phyloP scores from a whole-genome alignment of 2,888 invertebrate genomes.

The Salpingus planirostris region DNA sequence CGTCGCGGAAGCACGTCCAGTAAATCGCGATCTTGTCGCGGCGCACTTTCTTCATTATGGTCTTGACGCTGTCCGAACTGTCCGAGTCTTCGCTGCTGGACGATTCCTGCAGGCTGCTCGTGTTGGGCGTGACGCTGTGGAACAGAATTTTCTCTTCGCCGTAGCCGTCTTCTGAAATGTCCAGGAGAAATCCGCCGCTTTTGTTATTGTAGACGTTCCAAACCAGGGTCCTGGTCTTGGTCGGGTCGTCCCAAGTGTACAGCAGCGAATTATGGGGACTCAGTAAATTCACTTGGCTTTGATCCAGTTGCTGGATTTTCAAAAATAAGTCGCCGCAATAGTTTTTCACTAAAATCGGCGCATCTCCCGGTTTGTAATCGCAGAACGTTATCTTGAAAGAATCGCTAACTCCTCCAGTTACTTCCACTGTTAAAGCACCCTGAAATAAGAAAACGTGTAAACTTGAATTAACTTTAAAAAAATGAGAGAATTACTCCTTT shows the following conservation, averaged over 20 bases:
- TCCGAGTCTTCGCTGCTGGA: slow-evolving; percentile 53
- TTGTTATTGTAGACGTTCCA: slow-evolving; percentile 81
- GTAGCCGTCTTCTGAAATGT: slow-evolving; percentile 60
- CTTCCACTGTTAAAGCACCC: slow-evolving; percentile 62
- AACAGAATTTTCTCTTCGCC: slow-evolving; percentile 67
- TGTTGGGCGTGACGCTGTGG: slow-evolving; percentile 53
- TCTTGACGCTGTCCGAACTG: slow-evolving; percentile 35
- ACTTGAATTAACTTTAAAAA: not conserved
- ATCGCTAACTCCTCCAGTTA: slow-evolving; percentile 62
- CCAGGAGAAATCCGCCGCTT: slow-evolving; percentile 62
- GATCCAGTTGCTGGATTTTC: slow-evolving; percentile 60
- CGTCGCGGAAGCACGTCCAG: slow-evolving; percentile 73
- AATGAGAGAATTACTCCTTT: slow-evolving; percentile 55
- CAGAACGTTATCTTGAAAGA: slow-evolving; percentile 69
- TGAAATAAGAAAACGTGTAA: no score
- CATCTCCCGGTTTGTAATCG: slow-evolving; percentile 66
- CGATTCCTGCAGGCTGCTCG: slow-evolving; percentile 41
- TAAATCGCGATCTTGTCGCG: slow-evolving; percentile 69
- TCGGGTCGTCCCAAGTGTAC: slow-evolving; percentile 82
- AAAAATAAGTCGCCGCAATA: slow-evolving; percentile 72
- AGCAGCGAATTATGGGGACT: slow-evolving; percentile 67
- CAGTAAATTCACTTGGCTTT: slow-evolving; percentile 60
- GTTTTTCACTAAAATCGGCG: slow-evolving; percentile 77
- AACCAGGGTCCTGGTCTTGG: slow-evolving; percentile 57
- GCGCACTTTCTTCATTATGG: slow-evolving; percentile 52